Evolutionary conservation across 2,888 invertebrate genomes (phyloP), one percentile per base, ranked within the genome.

Genomic region (Drosophila vallismaia): DNA sequence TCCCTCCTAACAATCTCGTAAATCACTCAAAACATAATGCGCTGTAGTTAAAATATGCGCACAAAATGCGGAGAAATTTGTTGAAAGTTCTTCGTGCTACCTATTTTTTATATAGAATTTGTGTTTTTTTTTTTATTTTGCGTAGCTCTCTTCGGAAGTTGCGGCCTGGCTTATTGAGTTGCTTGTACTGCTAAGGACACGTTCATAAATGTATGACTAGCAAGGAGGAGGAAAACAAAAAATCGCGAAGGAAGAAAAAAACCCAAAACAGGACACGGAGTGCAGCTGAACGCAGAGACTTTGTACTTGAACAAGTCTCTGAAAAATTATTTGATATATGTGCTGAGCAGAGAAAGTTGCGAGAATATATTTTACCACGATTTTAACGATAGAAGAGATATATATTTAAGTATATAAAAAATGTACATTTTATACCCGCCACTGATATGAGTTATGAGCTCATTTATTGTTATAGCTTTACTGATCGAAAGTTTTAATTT

Each of bases 11-110:
- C 57, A 67, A 12, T 36, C 12, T 73, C 75, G 79, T 82, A 82
- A 82, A 82, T 82, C 81, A 82, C 82, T 84, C 85, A 81, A 74
- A 81, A 79, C 75, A 81, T 82, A 82, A 82, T 82, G 81, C 85
- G 53, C 69, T 76, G 83, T 81, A 76, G 80, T 81, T 83, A 81
- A 81, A 81, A 83, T 83, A 83, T 81, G 80, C 77, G 74, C 77
- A 70, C 71, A 62, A 82, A 82, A 82, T 76, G 78, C 68, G 36
- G 54, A 14, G 14, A 67, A 57, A 55, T 59, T 54, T 69, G 53
- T 48, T 69, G 67, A 58, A 76, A 76, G 71, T 79, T 72, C 68
- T 74, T 67, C 76, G 62, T 67, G 12, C 51, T 59, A 29, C 52
- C 51, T 48, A 45, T 54, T 29, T 36, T 56, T 53, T 40, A 33